Percentiles rank a stretch among this genome's conserved stretches.
These are phyloP conservation scores for Falco peregrinus DNA, from an alignment of 2,797 vertebrate genomes.

Conservation along the genomic window DNA sequence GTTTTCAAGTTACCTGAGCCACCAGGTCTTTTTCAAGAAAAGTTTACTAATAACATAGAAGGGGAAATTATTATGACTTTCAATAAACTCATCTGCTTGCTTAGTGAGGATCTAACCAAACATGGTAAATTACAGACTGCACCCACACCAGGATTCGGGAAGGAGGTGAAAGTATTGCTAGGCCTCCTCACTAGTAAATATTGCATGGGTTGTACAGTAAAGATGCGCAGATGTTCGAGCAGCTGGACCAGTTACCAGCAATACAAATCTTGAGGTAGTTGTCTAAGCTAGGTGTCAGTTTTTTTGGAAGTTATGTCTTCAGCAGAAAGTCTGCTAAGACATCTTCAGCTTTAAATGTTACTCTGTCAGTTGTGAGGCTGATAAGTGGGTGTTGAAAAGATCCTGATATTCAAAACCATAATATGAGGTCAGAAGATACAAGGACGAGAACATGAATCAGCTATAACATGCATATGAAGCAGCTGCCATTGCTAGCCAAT, in stretches of 20 bases:
- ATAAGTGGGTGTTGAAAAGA: background rate
- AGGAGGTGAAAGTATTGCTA: background rate
- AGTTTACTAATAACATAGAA: background rate
- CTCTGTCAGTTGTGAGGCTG: background rate
- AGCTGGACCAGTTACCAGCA: background rate
- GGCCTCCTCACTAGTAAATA: background rate
- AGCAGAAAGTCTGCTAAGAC: background rate
- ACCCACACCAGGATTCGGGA: background rate
- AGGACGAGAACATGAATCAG: background rate
- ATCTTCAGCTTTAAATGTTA: background rate
- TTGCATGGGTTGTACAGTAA: background rate
- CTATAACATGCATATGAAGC: background rate
- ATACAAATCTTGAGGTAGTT: background rate
- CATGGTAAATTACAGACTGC: background rate
- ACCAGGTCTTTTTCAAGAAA: background rate
- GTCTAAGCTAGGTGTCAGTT: background rate
- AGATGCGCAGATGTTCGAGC: background rate
- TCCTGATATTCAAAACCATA: background rate
- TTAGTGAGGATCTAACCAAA: background rate
- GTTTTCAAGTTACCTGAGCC: background rate
- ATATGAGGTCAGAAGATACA: background rate
- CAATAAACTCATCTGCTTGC: background rate
- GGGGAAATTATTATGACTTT: background rate
- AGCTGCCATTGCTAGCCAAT: background rate
- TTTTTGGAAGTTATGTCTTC: background rate